Conservation (phyloP, 30 jellyfish, hydroid and myxozoan genomes). For the Aurelia sp. region DNA sequence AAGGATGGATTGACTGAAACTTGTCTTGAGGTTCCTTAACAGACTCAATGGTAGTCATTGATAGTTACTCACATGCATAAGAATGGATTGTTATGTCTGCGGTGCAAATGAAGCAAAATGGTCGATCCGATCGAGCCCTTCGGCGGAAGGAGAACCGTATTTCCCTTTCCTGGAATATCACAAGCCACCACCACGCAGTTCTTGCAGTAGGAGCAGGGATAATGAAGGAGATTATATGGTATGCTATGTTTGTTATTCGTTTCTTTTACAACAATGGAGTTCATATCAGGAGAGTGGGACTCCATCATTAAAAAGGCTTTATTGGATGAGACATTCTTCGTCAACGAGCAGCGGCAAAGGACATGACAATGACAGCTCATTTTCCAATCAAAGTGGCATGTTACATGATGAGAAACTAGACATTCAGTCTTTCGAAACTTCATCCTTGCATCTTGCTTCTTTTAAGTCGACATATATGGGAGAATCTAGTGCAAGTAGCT, state of each 20-base stretch:
- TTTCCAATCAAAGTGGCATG: conserved; percentile 8
- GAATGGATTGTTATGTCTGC: conserved; percentile 76
- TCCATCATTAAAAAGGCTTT: conserved; percentile 72
- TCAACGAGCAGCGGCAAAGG: background rate
- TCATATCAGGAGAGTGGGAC: conserved; percentile 75
- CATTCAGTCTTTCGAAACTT: background rate
- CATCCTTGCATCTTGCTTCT: background rate
- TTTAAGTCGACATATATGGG: background rate
- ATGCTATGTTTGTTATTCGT: conserved; percentile 86
- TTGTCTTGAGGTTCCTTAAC: no score
- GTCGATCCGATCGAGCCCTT: conserved; percentile 67
- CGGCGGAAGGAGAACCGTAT: conserved; percentile 61
- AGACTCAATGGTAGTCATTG: no score
- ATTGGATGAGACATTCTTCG: conserved; percentile 73
- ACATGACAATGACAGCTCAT: background rate
- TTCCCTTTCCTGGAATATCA: conserved; percentile 87
- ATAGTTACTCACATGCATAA: background rate
- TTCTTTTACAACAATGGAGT: conserved; percentile 91
- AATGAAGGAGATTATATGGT: conserved; percentile 49
- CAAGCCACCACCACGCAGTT: conserved; percentile 70
- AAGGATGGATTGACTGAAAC: no score
- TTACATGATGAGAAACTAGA: background rate
- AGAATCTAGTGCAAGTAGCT: background rate
- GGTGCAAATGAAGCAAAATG: conserved; percentile 78
- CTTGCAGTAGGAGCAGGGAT: conserved; percentile 1